Conservation (phyloP, 92 coral and sea anemone genomes). For the Pocillopora meandrina region DNA sequence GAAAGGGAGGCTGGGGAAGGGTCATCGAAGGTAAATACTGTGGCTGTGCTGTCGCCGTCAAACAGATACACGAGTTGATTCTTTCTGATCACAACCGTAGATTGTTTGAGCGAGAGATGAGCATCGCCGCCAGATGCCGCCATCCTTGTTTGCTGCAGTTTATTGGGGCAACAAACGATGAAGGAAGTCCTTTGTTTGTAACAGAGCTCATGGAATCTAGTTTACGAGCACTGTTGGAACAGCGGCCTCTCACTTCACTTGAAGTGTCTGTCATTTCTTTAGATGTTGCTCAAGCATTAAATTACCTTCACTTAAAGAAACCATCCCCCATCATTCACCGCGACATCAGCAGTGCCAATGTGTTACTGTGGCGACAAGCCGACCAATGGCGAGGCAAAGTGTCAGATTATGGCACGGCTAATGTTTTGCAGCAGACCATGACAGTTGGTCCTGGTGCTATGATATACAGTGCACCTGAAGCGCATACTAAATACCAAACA, state of each 20-base stretch:
- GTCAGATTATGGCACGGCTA: conserved; percentile 73
- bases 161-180: conserved; percentile 28
- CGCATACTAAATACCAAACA: background rate
- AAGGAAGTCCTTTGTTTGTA: conserved; percentile 41
- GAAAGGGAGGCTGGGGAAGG: conserved; percentile 24
- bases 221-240: conserved; percentile 43
- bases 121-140: no score
- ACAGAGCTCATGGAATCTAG: conserved; percentile 57
- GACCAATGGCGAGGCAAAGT: conserved; percentile 59
- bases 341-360: conserved; percentile 20
- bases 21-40: conserved; percentile 19
- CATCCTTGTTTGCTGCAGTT: no score
- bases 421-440: conserved; percentile 56
- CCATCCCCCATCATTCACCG: no score
- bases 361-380: conserved; percentile 50
- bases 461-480: conserved; percentile 68
- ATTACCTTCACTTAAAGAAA: no score
- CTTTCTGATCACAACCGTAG: conserved; percentile 57
- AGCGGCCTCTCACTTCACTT: conserved; percentile 26
- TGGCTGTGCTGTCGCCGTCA: conserved; percentile 55
- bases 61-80: conserved; percentile 65
- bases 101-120: conserved; percentile 42
- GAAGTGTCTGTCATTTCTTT: conserved; percentile 3
- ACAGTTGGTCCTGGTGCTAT: conserved; percentile 70
- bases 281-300: no score